phyloP scores from a whole-genome alignment of 2,888 invertebrate species.

The Dendrolimus houi region DNA sequence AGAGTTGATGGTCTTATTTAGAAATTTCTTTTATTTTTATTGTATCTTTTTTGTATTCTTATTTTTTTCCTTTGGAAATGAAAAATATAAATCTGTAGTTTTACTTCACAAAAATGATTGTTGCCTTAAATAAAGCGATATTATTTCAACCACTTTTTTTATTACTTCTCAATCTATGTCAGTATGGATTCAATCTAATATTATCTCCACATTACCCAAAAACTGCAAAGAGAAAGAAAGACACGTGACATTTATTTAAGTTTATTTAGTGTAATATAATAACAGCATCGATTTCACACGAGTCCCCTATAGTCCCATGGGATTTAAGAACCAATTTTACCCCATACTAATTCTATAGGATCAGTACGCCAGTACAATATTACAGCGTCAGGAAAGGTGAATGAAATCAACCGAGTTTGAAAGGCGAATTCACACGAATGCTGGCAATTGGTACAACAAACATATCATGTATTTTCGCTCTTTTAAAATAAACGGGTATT shows the following conservation, averaged over 20 bases:
- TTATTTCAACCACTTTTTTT: too few species aligned
- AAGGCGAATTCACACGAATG: slow-evolving; percentile 34
- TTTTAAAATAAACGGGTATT: too few species aligned
- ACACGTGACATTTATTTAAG: neutral
- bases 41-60: slow-evolving; percentile 8
- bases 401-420: slow-evolving; percentile 21
- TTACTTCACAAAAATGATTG: too few species aligned
- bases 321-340: slow-evolving; percentile 11
- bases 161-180: too few species aligned
- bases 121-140: too few species aligned
- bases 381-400: slow-evolving; percentile 29
- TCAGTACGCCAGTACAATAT: slow-evolving; percentile 37
- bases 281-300: slow-evolving; percentile 56
- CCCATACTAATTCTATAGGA: slow-evolving; percentile 34
- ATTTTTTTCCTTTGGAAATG: neutral
- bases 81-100: too few species aligned
- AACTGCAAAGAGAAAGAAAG: neutral
- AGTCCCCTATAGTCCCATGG: slow-evolving; percentile 26
- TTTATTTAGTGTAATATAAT: slow-evolving; percentile 9
- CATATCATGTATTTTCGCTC: too few species aligned
- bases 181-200: too few species aligned
- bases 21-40: slow-evolving; percentile 5
- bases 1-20: slow-evolving; percentile 23
- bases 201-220: too few species aligned
- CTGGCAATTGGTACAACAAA: slow-evolving; percentile 3